These are phyloP conservation scores for Phyllopteryx taeniolatus DNA, from an alignment of 2,113 vertebrate genomes.

Conservation along the genomic window DNA sequence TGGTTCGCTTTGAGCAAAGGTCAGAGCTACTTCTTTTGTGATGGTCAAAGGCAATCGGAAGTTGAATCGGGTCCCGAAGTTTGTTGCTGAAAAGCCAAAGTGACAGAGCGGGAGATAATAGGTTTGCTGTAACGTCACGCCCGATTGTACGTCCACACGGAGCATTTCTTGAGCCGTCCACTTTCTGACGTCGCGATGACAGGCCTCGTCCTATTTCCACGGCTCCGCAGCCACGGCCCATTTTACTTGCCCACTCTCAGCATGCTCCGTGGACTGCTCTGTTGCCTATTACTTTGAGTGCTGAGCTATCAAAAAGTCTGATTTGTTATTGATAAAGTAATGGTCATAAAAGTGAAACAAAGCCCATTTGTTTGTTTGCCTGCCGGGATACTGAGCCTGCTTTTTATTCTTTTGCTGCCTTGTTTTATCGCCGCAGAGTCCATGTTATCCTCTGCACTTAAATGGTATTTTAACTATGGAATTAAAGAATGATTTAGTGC, in stretches of 20 bases:
- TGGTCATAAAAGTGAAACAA: constrained; percentile 67
- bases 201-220: constrained; percentile 62
- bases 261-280: constrained; percentile 55
- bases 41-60: constrained; percentile 58
- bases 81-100: constrained; percentile 73
- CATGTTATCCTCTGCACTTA: constrained; percentile 55
- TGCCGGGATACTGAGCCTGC: constrained; percentile 22
- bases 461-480: constrained; percentile 56
- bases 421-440: constrained; percentile 57
- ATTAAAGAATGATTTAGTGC: constrained; percentile 50
- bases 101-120: constrained; percentile 79
- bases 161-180: constrained; percentile 72
- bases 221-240: constrained; percentile 56
- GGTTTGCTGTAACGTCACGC: constrained; percentile 78
- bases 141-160: constrained; percentile 75
- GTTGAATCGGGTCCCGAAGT: constrained; percentile 77
- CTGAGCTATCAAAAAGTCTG: constrained; percentile 68
- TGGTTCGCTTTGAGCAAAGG: neutral
- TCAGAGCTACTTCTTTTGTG: neutral
- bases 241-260: constrained; percentile 56
- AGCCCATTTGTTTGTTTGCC: constrained; percentile 49
- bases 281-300: constrained; percentile 60
- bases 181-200: constrained; percentile 72
- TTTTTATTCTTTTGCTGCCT: constrained; percentile 37
- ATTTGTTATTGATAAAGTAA: constrained; percentile 74